A percentile compares a stretch with the other conserved stretches of the same genome.
Evolutionary conservation across 2,797 vertebrate genomes (phyloP).

Genomic region (Poecilia wingei): DNA sequence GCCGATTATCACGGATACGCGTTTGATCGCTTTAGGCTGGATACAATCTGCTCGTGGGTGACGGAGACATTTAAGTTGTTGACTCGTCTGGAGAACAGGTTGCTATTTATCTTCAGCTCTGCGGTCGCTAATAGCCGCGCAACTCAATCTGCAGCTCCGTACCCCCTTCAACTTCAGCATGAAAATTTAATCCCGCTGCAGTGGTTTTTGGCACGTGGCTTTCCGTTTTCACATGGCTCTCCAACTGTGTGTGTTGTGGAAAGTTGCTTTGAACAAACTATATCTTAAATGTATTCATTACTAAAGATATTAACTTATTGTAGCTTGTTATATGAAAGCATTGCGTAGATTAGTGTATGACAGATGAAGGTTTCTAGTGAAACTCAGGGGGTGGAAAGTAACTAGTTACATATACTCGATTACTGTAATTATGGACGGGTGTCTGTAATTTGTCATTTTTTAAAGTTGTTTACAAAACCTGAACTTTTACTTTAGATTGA

Average conservation of each 20-base stretch:
- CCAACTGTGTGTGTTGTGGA: not conserved
- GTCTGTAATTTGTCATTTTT: too few relatives aligned
- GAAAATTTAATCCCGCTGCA: slow-evolving; percentile 28
- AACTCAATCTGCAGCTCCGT: slow-evolving; percentile 19
- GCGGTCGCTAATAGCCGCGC: slow-evolving; percentile 10
- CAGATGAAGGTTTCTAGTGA: too few relatives aligned
- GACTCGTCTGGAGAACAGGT: not conserved
- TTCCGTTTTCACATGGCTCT: slow-evolving; percentile 15
- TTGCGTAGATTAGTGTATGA: not conserved
- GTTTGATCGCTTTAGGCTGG: slow-evolving; percentile 18
- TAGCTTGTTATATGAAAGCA: not conserved
- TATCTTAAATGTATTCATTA: not conserved
- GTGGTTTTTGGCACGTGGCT: slow-evolving; percentile 20
- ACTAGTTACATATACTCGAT: too few relatives aligned
- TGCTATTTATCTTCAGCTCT: slow-evolving; percentile 7
- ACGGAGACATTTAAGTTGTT: slow-evolving; percentile 18
- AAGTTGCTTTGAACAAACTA: not conserved
- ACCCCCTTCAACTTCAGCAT: slow-evolving; percentile 9
- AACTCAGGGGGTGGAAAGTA: too few relatives aligned
- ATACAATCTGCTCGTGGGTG: slow-evolving; percentile 6
- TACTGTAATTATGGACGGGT: too few relatives aligned
- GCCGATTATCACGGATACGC: slow-evolving; percentile 35
- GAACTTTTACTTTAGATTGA: too few relatives aligned
- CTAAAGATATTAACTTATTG: not conserved
- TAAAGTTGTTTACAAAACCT: too few relatives aligned